Evolutionary conservation across 2,888 invertebrate species (phyloP).

Genomic region (Clusia tigrina): DNA sequence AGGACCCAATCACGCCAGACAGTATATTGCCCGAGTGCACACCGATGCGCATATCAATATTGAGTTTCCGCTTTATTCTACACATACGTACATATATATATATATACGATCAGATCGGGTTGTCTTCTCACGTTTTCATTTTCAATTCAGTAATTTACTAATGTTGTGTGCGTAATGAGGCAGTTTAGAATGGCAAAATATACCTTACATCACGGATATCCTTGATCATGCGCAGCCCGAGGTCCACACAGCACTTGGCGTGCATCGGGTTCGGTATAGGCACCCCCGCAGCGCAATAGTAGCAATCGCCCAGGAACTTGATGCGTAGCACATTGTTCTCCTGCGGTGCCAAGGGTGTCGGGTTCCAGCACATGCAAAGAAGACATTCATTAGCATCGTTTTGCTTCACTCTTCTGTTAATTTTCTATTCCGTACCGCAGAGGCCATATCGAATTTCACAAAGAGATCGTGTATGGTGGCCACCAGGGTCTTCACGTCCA

Average conservation of each 20-base stretch:
- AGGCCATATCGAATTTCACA: conserved; percentile 89
- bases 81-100: conserved; percentile 13
- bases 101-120: conserved; percentile 28
- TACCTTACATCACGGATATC: conserved; percentile 85
- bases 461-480: conserved; percentile 90
- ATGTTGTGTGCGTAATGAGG: conserved; percentile 19
- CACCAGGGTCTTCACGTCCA: conserved; percentile 83
- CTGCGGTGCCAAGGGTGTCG: conserved; percentile 64
- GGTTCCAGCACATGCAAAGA: not conserved
- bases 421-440: conserved; percentile 70
- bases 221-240: conserved; percentile 91
- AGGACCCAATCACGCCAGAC: conserved; percentile 89
- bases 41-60: conserved; percentile 96
- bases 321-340: conserved; percentile 82
- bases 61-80: conserved; percentile 79
- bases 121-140: conserved; percentile 28
- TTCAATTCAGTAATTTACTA: conserved; percentile 17
- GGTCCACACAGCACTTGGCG: conserved; percentile 88
- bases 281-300: conserved; percentile 90
- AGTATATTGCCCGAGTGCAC: conserved; percentile 92
- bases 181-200: conserved; percentile 25
- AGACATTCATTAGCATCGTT: not conserved
- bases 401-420: not conserved
- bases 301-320: conserved; percentile 93
- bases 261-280: conserved; percentile 80